phyloP scores from a whole-genome alignment of 1,140 invertebrate species.

The Ooceraea biroi region DNA sequence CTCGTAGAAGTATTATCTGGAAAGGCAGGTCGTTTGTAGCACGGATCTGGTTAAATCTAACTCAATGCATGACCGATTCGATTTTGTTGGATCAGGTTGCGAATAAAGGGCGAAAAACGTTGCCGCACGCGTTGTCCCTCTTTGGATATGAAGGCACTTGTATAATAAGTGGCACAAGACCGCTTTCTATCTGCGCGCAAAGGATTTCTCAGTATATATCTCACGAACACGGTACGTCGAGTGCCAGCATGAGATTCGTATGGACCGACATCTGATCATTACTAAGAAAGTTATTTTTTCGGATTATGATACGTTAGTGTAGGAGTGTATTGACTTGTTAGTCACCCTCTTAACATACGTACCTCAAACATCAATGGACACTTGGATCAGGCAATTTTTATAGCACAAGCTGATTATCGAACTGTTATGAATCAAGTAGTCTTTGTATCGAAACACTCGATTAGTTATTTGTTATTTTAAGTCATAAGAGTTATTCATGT shows the following conservation, averaged over 20 bases:
- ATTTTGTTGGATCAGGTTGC: background rate
- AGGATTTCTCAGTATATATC: conserved; percentile 34
- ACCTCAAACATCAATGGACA: background rate
- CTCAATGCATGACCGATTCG: background rate
- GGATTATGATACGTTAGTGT: background rate
- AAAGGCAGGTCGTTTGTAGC: background rate
- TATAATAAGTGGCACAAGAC: conserved; percentile 73
- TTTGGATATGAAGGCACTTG: conserved; percentile 48
- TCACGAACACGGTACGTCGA: background rate
- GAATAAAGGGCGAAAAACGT: conserved; percentile 13
- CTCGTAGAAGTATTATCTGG: too few species aligned
- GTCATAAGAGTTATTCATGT: background rate
- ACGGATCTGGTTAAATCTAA: background rate
- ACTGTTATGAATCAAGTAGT: too few species aligned
- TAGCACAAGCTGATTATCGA: too few species aligned
- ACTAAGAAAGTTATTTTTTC: background rate
- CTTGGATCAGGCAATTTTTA: too few species aligned
- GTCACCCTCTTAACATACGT: background rate
- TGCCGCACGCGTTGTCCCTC: conserved; percentile 11
- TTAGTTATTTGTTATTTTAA: too few species aligned
- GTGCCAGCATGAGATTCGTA: background rate
- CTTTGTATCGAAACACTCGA: too few species aligned
- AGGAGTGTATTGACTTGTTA: conserved; percentile 1
- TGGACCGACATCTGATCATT: background rate
- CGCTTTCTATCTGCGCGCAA: conserved; percentile 67